A percentile compares a stretch with the other conserved stretches of the same genome.
Conservation (phyloP, 2,888 invertebrate species). For the Acanthosepion pharaonis region DNA sequence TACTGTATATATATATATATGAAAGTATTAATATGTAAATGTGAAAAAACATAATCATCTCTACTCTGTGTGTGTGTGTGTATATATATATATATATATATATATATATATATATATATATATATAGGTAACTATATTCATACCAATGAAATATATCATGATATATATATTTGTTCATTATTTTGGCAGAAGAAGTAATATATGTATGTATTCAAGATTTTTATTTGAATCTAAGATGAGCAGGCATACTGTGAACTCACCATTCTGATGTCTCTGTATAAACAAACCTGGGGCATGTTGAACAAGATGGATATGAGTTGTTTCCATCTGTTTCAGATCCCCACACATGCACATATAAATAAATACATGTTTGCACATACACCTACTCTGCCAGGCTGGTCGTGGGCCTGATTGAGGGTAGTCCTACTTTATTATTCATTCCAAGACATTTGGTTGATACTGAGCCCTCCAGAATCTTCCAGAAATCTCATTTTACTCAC, state of each 20-base stretch:
- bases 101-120: not conserved
- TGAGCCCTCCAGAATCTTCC: slow-evolving; percentile 33
- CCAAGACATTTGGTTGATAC: not conserved
- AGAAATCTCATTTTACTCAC: slow-evolving; percentile 33
- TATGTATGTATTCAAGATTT: slow-evolving; percentile 12
- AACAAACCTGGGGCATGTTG: not conserved
- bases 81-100: not conserved
- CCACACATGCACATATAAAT: not conserved
- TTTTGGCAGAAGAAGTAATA: not conserved
- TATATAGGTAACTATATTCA: not conserved
- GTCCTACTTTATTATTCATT: slow-evolving; percentile 10
- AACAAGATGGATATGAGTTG: not conserved
- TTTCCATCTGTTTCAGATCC: not conserved
- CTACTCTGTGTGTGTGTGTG: not conserved
- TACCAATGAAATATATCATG: not conserved
- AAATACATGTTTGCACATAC: not conserved
- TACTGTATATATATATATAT: no score
- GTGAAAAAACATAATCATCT: not conserved
- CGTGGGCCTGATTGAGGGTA: not conserved
- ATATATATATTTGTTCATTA: not conserved
- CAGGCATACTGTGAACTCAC: not conserved
- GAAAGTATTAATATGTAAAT: no score
- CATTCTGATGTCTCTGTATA: not conserved
- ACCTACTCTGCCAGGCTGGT: not conserved
- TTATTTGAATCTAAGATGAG: slow-evolving; percentile 33